Base-by-base conservation (phyloP, 92 coral and sea anemone species). In the Micromussa lordhowensis region DNA sequence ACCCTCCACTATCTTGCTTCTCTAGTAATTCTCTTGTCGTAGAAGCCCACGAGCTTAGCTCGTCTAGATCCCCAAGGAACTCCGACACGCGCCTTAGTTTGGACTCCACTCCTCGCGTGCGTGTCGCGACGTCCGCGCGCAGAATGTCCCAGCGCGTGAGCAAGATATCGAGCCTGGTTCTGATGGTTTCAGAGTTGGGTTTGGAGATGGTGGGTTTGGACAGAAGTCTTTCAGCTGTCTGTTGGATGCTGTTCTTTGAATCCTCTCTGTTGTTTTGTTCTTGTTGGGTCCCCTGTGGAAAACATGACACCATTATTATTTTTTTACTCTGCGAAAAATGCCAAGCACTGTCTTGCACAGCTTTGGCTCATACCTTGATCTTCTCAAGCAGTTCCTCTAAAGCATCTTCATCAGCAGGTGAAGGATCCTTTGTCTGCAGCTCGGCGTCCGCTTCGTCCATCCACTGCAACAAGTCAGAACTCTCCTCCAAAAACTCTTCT, bases 91-190 rank as follows among this genome's bases (percentile, higher is more conserved):
- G 91, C 61, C 86, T 82, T 0, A 96, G 92, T 40, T 97, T 97
- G 55, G 95, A 90, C 73, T 97, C 99, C 54, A 96, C 94, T 26
- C 94, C 94, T 71, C 98, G 92, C 61, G 92, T 91, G 66, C 98
- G 91, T 48, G 98, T 96, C 51, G 96, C 94, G 61, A 97, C 86
- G 77, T 94, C 99, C 72, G 96, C 93, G 80, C 98, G 95, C 49
- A 97, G 92, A n/a, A 97, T 93, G 88, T 97, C 98, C 99, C 99
- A 97, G 79, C 98, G 98, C n/a, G 98, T 93, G 15, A 95, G 93
- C 63, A 97, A 94, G 51, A 96, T 90, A 59, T 97, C 99, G 64
- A 97, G 94, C 44, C 99, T 95, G 18, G 97, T 91, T 76, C 93
- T 94, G 70, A 97, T 97, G 83, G 96, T 96, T 82, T 97, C 99